phyloP scores from a whole-genome alignment of 2,797 vertebrate species.

The Mormyrops boulengeri region DNA sequence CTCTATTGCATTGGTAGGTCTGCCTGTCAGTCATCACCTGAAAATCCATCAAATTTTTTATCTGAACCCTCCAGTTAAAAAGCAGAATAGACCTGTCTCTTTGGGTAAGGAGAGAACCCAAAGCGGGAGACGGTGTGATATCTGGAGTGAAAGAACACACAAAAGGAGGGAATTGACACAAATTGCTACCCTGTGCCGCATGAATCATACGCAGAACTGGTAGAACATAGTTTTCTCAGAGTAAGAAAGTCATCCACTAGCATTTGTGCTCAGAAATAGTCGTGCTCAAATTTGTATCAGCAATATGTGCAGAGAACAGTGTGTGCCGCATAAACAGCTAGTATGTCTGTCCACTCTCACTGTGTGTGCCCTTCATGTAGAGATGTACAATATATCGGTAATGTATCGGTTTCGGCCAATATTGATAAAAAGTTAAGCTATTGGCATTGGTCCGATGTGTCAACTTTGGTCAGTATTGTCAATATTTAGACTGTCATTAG shows the following conservation, averaged over 20 bases:
- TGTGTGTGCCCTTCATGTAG: neutral
- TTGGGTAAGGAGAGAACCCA: neutral
- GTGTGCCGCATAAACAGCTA: neutral
- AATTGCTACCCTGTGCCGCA: neutral
- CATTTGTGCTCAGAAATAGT: neutral
- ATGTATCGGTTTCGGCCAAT: neutral
- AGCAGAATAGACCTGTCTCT: neutral
- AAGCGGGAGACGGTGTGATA: neutral
- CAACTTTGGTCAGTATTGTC: neutral
- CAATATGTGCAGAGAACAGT: neutral
- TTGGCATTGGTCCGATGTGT: neutral
- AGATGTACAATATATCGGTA: neutral
- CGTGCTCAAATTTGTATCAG: neutral
- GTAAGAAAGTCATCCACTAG: neutral
- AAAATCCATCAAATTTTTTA: neutral
- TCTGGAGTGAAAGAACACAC: neutral
- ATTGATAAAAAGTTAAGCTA: neutral
- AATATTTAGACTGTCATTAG: neutral
- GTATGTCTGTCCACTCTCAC: neutral
- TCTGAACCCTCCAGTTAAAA: neutral
- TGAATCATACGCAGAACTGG: neutral
- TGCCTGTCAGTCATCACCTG: neutral
- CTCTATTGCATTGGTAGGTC: neutral
- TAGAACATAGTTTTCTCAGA: neutral
- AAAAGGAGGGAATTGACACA: neutral